Base-by-base conservation (phyloP, 2,113 vertebrate genomes). In the Alouatta palliata region DNA sequence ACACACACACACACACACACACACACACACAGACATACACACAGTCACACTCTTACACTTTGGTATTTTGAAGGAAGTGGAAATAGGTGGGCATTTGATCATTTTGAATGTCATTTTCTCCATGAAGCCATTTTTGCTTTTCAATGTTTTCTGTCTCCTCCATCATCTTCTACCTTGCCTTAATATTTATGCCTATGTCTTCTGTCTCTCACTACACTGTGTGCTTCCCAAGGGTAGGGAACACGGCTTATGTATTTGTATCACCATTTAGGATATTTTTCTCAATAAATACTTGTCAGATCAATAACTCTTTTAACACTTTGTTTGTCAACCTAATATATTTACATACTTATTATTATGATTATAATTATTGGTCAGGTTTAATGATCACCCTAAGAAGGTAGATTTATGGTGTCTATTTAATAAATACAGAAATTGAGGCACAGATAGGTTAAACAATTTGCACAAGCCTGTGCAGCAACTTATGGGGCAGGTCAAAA, bases 31-130 rank as follows among this genome's bases (percentile, higher is more conserved):
- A n/a, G n/a, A n/a, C n/a, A n/a, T n/a, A 54, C 43, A 47, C 23
- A 37, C 40, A 49, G 16, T 52, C 56, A 66, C 71, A 70, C 19
- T 64, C 49, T 52, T 37, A 30, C 54, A n/a, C 49, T 37, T 77
- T 37, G 11, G 32, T 84, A 90, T 75, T 96, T 92, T 94, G 73
- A 93, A 84, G 45, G 35, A 96, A 86, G 66, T 52, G 73, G 52
- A 95, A 89, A 93, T 82, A 93, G 47, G 35, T 96, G 64, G 64
- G 40, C 43, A 76, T 84, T 88, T 75, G 21, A 14, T 91, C 21
- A 95, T 91, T 93, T 95, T 56, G 92, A 94, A 92, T 88, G 27
- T 94, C 45, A 73, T 17, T 82, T 91, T 91, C 35, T 37, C 35
- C 35, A 84, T 37, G 37, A 95, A 90, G 70, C 35, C 80, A 66